phyloP scores from a whole-genome alignment of 1,140 invertebrate species.

The Aphis gossypii region DNA sequence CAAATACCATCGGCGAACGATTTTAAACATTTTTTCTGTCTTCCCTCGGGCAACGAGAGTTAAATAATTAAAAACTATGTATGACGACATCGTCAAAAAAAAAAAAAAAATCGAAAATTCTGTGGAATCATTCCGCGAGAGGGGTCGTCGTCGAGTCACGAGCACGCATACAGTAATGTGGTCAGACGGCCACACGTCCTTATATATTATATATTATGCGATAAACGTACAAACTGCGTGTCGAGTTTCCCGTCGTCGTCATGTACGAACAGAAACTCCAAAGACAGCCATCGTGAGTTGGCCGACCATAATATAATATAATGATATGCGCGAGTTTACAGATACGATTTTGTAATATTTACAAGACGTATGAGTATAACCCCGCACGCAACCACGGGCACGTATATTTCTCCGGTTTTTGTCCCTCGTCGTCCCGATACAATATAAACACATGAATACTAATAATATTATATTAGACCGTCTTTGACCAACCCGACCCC shows the following conservation, averaged over 20 bases:
- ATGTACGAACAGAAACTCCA: neutral
- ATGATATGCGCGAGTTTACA: neutral
- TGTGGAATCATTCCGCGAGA: neutral
- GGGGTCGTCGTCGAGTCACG: neutral
- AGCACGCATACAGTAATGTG: neutral
- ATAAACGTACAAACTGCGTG: neutral
- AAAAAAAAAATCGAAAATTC: constrained; percentile 28
- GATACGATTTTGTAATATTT: neutral
- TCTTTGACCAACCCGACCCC: neutral
- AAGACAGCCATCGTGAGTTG: neutral
- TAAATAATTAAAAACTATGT: neutral
- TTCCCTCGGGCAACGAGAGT: neutral
- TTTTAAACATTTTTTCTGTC: neutral
- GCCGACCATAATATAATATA: neutral
- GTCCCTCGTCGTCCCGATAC: too few species aligned
- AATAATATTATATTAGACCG: neutral
- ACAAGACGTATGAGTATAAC: neutral
- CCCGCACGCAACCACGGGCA: too few species aligned
- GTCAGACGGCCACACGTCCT: neutral
- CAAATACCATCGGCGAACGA: neutral
- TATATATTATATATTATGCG: neutral
- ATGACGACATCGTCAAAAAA: neutral
- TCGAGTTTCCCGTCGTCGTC: constrained; percentile 4
- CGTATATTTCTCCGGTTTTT: neutral
- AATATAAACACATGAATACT: neutral